Conservation (phyloP, 2,113 vertebrate species). For the Microcebus tavaratra region DNA sequence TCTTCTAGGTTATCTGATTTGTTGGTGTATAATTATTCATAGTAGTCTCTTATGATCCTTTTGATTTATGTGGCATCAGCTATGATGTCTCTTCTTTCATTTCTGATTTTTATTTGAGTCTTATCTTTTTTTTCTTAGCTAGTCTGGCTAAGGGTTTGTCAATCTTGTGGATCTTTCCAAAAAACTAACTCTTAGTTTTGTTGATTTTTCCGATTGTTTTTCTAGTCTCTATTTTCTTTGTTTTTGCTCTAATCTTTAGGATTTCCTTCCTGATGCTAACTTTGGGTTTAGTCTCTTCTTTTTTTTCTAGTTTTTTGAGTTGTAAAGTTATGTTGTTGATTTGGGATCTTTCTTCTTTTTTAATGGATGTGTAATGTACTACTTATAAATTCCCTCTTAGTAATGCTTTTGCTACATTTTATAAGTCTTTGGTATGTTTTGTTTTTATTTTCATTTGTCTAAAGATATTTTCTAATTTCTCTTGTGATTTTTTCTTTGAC, state of each 20-base stretch:
- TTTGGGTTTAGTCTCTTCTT: background rate
- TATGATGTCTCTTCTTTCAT: background rate
- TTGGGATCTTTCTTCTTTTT: background rate
- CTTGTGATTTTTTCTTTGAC: background rate
- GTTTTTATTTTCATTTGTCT: background rate
- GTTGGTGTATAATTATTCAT: background rate
- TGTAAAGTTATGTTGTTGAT: background rate
- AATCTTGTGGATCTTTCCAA: conserved; percentile 10
- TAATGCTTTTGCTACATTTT: background rate
- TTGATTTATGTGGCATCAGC: conserved; percentile 9
- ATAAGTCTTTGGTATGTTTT: background rate
- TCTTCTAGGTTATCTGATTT: conserved; percentile 24
- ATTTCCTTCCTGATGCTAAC: background rate
- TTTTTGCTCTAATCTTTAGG: background rate
- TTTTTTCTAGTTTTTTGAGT: background rate
- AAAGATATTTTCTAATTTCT: background rate
- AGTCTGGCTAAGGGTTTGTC: background rate
- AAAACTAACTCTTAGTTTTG: background rate
- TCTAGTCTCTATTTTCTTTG: background rate
- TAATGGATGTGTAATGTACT: background rate
- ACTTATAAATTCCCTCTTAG: background rate
- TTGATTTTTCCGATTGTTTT: background rate
- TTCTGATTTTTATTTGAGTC: conserved; percentile 12
- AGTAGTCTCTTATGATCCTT: background rate
- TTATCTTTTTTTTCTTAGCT: background rate